These are phyloP conservation scores for Paelopatides confundens DNA, from an alignment of 53 echinoderm and acorn worm genomes.

Conservation along the genomic window DNA sequence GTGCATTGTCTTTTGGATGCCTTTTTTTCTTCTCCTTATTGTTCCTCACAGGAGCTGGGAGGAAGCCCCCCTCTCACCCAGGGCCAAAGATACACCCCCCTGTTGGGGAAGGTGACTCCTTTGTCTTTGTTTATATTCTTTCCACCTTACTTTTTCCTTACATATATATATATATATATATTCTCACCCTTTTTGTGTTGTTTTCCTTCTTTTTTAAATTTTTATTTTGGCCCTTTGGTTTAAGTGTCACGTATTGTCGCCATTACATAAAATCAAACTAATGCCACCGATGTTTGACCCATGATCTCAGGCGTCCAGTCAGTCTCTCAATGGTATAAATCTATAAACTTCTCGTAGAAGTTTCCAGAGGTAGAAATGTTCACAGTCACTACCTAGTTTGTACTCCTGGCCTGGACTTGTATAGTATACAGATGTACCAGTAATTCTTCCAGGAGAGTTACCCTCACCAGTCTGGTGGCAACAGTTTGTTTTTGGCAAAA, in stretches of 20 bases:
- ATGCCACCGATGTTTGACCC: background rate
- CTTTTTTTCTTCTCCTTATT: slow-evolving; percentile 57
- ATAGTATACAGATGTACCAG: background rate
- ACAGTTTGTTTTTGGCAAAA: background rate
- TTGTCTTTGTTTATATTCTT: slow-evolving; percentile 37
- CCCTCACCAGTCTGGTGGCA: background rate
- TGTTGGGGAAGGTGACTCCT: slow-evolving; percentile 85
- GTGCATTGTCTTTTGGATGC: slow-evolving; percentile 36
- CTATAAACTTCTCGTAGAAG: background rate
- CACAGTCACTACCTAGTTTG: background rate
- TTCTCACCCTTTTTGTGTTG: slow-evolving; percentile 6
- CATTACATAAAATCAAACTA: background rate
- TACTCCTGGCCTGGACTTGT: background rate
- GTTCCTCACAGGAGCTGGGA: slow-evolving; percentile 64
- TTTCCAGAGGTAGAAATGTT: background rate
- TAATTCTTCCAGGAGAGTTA: background rate
- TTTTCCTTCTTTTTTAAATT: background rate
- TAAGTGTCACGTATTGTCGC: background rate
- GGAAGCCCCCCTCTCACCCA: slow-evolving; percentile 89
- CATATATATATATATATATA: background rate
- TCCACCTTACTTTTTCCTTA: background rate
- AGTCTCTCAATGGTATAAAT: too few species aligned
- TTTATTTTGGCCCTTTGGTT: background rate
- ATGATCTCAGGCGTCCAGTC: too few species aligned
- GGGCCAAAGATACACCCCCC: slow-evolving; percentile 86